A percentile compares a stretch with the other conserved stretches of the same genome.
Evolutionary conservation across 2,888 invertebrate species (phyloP).

Genomic region (Creontiades dilutus): DNA sequence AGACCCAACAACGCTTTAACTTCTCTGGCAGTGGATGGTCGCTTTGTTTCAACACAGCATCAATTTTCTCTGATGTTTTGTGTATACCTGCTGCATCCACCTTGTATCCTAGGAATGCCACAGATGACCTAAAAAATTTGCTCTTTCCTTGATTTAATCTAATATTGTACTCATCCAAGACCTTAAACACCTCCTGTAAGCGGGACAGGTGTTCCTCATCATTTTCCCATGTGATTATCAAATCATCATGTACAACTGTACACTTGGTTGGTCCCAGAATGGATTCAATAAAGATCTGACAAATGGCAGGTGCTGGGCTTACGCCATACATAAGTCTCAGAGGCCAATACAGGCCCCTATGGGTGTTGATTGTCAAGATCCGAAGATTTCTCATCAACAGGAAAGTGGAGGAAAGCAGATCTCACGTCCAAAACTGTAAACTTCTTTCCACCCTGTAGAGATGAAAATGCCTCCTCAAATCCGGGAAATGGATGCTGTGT

Average conservation of each 20-base stretch:
- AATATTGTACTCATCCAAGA: not conserved
- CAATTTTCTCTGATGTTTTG: constrained; percentile 15
- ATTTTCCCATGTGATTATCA: constrained; percentile 10
- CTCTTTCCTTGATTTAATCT: constrained; percentile 14
- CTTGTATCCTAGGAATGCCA: not conserved
- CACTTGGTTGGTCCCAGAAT: not conserved
- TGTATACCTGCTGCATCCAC: constrained; percentile 10
- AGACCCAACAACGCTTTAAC: too few species aligned
- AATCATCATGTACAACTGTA: constrained; percentile 33
- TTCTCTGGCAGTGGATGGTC: too few species aligned
- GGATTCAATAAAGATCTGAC: constrained; percentile 29
- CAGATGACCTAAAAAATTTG: constrained; percentile 21
- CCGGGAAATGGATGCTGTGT: too few species aligned
- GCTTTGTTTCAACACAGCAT: constrained; percentile 32
- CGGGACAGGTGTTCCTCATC: not conserved
- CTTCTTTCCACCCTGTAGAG: too few species aligned
- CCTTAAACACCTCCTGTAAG: not conserved
- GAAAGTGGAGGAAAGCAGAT: too few species aligned
- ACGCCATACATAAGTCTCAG: constrained; percentile 40
- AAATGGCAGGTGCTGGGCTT: not conserved
- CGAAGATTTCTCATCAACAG: too few species aligned
- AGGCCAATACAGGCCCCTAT: not conserved
- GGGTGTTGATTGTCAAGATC: too few species aligned
- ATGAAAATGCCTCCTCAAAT: too few species aligned
- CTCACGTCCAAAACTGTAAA: too few species aligned